Evolutionary conservation across 2,113 vertebrate species (phyloP).

Genomic region (Harpagus bidentatus): DNA sequence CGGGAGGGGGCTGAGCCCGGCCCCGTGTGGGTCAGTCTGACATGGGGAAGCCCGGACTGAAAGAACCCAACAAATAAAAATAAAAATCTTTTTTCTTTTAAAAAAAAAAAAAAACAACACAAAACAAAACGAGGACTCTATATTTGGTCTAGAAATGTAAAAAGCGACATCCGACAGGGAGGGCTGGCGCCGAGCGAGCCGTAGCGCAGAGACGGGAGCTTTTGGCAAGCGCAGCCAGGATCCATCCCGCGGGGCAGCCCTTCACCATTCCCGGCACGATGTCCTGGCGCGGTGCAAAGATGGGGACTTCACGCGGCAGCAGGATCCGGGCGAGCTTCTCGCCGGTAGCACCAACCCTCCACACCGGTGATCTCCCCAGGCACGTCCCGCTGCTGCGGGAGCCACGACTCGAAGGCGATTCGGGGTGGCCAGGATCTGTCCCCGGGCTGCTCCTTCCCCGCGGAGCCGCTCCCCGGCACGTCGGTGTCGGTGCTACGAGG

Average conservation of each 20-base stretch:
- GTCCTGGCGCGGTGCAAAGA: neutral
- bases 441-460: neutral
- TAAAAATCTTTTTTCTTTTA: neutral
- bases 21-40: neutral
- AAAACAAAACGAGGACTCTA: neutral
- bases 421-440: neutral
- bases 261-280: neutral
- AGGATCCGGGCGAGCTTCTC: neutral
- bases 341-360: neutral
- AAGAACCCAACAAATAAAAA: neutral
- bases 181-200: neutral
- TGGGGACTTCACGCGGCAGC: neutral
- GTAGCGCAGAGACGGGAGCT: neutral
- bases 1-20: neutral
- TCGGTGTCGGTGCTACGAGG: constrained; percentile 60
- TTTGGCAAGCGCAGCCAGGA: neutral
- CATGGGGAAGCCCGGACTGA: neutral
- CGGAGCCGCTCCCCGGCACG: neutral
- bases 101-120: neutral
- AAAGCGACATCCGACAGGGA: constrained; percentile 22
- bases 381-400: neutral
- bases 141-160: constrained; percentile 70
- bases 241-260: neutral
- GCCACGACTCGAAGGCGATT: neutral
- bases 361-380: neutral